Evolutionary conservation across 2,113 vertebrate species (phyloP).

Genomic region (Petrocephalus microphthalmus): DNA sequence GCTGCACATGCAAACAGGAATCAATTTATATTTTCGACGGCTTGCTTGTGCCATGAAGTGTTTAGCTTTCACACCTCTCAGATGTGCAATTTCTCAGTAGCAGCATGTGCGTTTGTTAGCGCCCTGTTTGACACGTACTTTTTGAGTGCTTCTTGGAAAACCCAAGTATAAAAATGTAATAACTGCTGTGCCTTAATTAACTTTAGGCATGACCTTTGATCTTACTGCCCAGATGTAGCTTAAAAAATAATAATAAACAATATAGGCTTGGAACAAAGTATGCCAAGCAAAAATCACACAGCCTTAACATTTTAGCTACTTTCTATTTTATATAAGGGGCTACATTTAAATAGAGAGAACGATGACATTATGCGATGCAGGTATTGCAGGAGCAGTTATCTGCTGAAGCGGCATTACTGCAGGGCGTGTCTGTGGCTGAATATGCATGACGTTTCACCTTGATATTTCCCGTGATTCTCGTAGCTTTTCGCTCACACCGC

Average conservation of each 20-base stretch:
- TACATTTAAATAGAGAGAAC: background rate
- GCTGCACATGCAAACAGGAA: background rate
- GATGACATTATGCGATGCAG: background rate
- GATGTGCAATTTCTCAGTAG: background rate
- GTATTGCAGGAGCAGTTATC: background rate
- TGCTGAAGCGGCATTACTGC: background rate
- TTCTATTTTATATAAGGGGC: background rate
- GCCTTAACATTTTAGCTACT: background rate
- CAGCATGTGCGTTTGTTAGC: background rate
- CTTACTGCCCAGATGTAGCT: background rate
- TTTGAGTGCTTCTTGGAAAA: background rate
- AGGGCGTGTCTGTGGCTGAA: background rate
- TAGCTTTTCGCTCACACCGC: background rate
- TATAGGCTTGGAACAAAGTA: background rate
- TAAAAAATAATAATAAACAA: background rate
- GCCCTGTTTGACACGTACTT: background rate
- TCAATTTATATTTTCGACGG: constrained; percentile 1
- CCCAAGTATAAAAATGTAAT: background rate
- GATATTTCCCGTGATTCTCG: background rate
- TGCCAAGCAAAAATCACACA: background rate
- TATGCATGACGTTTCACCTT: background rate
- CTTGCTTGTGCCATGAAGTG: background rate
- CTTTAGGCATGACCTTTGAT: background rate
- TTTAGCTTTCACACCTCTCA: background rate
- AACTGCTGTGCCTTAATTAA: constrained; percentile 1